Base-by-base conservation (phyloP, 1,140 invertebrate species). In the Diorhabda elongata region DNA sequence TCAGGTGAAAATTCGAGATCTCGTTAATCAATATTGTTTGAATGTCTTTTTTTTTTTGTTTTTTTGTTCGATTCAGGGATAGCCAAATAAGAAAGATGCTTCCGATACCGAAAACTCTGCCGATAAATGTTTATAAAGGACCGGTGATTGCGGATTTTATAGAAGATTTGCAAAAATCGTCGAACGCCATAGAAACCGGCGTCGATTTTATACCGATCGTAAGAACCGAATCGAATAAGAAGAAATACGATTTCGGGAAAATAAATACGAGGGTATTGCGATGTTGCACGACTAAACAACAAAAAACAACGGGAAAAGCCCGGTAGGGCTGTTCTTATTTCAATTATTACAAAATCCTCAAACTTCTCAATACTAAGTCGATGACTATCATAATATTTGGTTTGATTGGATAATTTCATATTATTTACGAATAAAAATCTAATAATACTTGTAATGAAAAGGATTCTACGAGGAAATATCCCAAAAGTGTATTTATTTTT, bases 101-200 rank as follows among this genome's bases (percentile, higher is more conserved):
- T 7, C 47, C 47, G 2, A 57, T 76, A 43, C 78, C 75, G 3
- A 77, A 71, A 64, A 58, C 69, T 7, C 44, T 71, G 3, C 59
- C 70, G 26, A 61, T 66, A 41, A 64, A 59, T 5, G 58, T 68
- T 63, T 83, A 84, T 26, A 82, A 83, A 5, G 85, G 85, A 5
- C 85, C 85, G 2, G 82, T 85, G 2, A 85, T 86, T 60, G 82
- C 84, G 2, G 84, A 86, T 69, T 71, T 86, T 2, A 85, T 86
- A 68, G 84, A 86, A 62, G 83, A 86, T 69, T 64, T 86, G 7
- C 69, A 75, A 43, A 75, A 74, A 56, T 63, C 42, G 7, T 2
- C 56, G 42, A 66, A 64, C 56, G 42, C n/a, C 3, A 64, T 44
- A 42, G 67, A 74, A n/a, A 72, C 62, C 64, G 73, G 73, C 3